Conservation (phyloP, 2,888 invertebrate species). For the Euproctis similis region DNA sequence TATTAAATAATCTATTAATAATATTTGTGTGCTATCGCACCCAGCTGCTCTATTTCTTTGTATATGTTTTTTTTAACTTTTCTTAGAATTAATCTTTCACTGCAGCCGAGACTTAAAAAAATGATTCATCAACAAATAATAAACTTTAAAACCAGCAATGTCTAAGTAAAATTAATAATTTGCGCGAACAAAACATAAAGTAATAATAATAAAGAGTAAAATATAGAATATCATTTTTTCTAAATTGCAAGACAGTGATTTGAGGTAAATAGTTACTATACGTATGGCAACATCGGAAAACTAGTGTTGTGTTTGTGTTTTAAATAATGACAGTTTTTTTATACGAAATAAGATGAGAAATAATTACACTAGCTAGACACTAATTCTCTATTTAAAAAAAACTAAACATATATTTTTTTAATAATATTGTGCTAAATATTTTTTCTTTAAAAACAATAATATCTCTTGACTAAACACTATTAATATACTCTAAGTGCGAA, state of each 20-base stretch:
- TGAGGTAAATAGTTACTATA: conserved; percentile 62
- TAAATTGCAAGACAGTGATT: conserved; percentile 39
- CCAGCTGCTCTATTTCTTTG: no score
- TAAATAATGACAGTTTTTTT: conserved; percentile 23
- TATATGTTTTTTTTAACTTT: no score
- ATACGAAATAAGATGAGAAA: conserved; percentile 26
- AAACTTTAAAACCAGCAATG: conserved; percentile 16
- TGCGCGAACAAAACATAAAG: conserved; percentile 10
- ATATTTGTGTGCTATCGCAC: no score
- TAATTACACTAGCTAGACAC: conserved; percentile 44
- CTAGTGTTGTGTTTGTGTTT: no score
- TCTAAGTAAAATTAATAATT: conserved; percentile 14
- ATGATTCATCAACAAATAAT: conserved; percentile 20
- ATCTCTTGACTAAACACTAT: conserved; percentile 31
- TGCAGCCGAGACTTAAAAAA: conserved; percentile 18
- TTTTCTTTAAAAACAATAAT: conserved; percentile 32
- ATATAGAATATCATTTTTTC: conserved; percentile 13
- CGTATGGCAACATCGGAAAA: conserved; percentile 67
- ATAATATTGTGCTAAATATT: conserved; percentile 45
- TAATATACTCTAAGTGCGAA: conserved; percentile 49
- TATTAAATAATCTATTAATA: no score
- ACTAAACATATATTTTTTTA: conserved; percentile 20
- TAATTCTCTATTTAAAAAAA: conserved; percentile 51
- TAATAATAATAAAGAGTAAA: conserved; percentile 15
- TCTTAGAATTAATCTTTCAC: no score